Percentiles rank a stretch among this genome's conserved stretches.
phyloP scores from a whole-genome alignment of 2,888 invertebrate genomes.

The Luperina testacea region DNA sequence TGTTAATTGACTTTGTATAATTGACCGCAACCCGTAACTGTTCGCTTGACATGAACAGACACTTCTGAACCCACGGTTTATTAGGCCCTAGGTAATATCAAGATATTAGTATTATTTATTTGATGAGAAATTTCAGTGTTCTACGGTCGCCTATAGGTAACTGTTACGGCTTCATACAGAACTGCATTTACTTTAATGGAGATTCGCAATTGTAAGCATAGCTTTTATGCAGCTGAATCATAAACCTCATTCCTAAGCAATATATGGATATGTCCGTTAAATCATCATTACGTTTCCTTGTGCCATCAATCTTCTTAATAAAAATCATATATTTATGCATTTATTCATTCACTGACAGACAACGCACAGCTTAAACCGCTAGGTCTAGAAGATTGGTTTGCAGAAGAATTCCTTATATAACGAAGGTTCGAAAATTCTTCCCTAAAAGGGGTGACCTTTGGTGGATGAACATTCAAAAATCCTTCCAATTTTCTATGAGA shows the following conservation, averaged over 20 bases:
- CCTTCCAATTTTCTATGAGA: neutral
- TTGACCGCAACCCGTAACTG: constrained; percentile 23
- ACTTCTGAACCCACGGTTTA: constrained; percentile 20
- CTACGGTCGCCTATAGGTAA: neutral
- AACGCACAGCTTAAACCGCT: neutral
- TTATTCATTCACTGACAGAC: neutral
- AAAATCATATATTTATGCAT: neutral
- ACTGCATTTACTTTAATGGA: constrained; percentile 10
- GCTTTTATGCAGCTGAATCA: constrained; percentile 11
- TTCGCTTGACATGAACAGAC: constrained; percentile 20
- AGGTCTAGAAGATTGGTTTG: neutral
- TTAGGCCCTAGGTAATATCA: neutral
- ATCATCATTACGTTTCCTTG: constrained; percentile 10
- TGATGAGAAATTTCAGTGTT: neutral
- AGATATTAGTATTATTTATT: neutral
- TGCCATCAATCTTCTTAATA: neutral
- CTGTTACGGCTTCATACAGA: neutral
- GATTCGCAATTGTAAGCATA: constrained; percentile 17
- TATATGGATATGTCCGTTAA: constrained; percentile 5
- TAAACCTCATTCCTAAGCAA: constrained; percentile 31
- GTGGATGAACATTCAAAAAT: neutral
- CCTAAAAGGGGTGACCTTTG: too few species aligned
- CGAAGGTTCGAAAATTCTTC: neutral
- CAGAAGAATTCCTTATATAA: neutral
- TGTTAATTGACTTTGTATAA: constrained; percentile 46